A percentile compares a stretch with the other conserved stretches of the same genome.
phyloP scores from a whole-genome alignment of 1,140 invertebrate species.

The Pseudomyrmex flavicornis region DNA sequence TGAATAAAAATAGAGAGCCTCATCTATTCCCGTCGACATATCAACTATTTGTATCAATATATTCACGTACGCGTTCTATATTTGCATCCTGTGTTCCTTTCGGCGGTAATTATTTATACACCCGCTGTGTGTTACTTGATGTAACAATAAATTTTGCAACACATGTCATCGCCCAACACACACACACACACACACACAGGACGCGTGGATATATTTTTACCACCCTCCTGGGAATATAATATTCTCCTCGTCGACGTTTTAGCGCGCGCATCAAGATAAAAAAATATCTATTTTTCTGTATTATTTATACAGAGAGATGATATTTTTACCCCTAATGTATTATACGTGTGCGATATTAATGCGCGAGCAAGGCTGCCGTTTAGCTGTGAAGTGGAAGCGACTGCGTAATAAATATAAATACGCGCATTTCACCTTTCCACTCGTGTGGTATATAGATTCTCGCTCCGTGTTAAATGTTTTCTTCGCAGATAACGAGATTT shows the following conservation, averaged over 20 bases:
- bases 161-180: no score
- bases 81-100: no score
- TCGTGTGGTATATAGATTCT: neutral
- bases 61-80: no score
- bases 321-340: conserved; percentile 25
- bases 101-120: no score
- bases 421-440: conserved; percentile 37
- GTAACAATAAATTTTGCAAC: no score
- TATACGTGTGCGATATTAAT: neutral
- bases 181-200: no score
- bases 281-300: conserved; percentile 43
- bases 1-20: no score
- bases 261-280: neutral
- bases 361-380: conserved; percentile 16
- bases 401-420: conserved; percentile 51
- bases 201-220: neutral
- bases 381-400: conserved; percentile 40
- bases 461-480: no score
- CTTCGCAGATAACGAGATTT: no score
- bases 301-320: neutral
- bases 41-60: no score
- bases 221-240: neutral
- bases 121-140: no score
- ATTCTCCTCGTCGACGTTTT: neutral
- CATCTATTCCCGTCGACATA: no score